Evolutionary conservation across 2,888 invertebrate genomes (phyloP).

Genomic region (Hyalella azteca): DNA sequence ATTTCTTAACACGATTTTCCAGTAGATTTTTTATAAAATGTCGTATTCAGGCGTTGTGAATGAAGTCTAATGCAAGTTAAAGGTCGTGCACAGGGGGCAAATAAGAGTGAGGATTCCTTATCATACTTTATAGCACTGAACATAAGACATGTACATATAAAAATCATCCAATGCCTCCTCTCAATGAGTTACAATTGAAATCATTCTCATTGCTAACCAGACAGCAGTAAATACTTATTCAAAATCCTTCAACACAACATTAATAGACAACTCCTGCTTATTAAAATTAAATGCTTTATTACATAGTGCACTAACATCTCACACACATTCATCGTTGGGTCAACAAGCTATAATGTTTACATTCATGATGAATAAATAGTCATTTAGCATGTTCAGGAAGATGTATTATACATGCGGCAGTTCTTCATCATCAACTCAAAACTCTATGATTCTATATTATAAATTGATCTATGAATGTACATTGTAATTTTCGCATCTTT

Average conservation of each 20-base stretch:
- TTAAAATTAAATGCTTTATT: not conserved
- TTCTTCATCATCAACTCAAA: no score
- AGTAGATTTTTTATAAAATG: no score
- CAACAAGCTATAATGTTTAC: not conserved
- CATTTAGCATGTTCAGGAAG: not conserved
- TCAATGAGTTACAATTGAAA: constrained; percentile 16
- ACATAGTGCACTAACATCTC: not conserved
- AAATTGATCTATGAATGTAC: no score
- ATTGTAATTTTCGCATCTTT: no score
- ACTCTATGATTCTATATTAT: no score
- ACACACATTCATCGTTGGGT: not conserved
- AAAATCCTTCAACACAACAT: not conserved
- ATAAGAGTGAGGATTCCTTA: no score
- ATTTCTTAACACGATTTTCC: no score
- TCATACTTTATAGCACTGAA: constrained; percentile 31
- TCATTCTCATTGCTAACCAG: constrained; percentile 10
- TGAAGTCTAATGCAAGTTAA: no score
- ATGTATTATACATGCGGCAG: no score
- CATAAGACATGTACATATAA: constrained; percentile 35
- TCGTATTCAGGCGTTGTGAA: no score
- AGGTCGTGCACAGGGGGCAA: no score
- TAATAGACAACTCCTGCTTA: not conserved
- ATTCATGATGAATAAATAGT: not conserved
- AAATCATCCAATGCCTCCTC: constrained; percentile 10
- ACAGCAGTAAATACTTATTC: not conserved